phyloP scores from a whole-genome alignment of 2,113 vertebrate species.

The Gobius niger region DNA sequence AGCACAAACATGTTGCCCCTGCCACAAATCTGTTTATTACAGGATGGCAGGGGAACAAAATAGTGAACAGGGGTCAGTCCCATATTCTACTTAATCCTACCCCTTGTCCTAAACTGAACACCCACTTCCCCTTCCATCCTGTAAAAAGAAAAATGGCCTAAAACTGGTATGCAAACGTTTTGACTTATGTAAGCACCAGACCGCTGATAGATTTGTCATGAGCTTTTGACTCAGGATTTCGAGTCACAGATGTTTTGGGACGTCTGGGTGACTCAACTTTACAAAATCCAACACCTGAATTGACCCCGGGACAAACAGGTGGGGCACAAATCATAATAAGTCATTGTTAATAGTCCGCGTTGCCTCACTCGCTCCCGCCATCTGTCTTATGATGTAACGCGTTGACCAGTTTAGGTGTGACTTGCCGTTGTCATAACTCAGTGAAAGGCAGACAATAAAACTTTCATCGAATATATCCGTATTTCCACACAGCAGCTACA shows the following conservation, averaged over 20 bases:
- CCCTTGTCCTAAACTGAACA: no score
- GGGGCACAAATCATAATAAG: conserved; percentile 1
- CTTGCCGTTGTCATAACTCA: conserved; percentile 18
- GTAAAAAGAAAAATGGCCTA: no score
- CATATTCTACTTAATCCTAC: no score
- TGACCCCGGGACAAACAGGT: conserved; percentile 42
- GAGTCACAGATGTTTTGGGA: conserved; percentile 41
- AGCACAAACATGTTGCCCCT: no score
- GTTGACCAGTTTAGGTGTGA: neutral
- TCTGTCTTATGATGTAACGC: conserved; percentile 3
- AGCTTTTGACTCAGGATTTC: conserved; percentile 37
- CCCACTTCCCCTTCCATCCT: no score
- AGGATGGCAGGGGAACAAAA: no score
- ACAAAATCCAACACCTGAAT: conserved; percentile 43
- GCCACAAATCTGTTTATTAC: no score
- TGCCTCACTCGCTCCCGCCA: neutral
- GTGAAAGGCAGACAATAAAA: conserved; percentile 22
- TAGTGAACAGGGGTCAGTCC: no score
- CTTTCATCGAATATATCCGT: conserved; percentile 3
- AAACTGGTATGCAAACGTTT: conserved; percentile 2
- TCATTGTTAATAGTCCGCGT: conserved; percentile 14
- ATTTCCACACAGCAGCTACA: conserved; percentile 24
- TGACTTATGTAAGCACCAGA: conserved; percentile 13
- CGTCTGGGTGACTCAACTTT: conserved; percentile 49
- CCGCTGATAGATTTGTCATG: conserved; percentile 26